A percentile compares a stretch with the other conserved stretches of the same genome.
These are phyloP conservation scores for Argyra leucocephala DNA, from an alignment of 2,888 invertebrate genomes.

Conservation along the genomic window DNA sequence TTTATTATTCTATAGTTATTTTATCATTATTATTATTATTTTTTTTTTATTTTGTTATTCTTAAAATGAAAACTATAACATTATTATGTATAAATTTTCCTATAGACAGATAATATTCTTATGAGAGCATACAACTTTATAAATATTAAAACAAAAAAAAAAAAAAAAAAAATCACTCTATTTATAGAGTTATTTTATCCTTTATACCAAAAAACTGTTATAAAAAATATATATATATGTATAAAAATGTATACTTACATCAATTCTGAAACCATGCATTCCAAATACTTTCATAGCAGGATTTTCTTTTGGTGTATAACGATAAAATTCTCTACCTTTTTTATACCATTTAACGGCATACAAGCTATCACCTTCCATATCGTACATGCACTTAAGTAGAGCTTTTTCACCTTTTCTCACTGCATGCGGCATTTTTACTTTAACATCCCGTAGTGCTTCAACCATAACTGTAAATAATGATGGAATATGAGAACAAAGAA, in stretches of 20 bases:
- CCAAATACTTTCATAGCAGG: slow-evolving; percentile 63
- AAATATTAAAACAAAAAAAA: too few species aligned
- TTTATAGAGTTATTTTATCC: too few species aligned
- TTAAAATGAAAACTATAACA: too few species aligned
- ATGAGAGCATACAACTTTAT: too few species aligned
- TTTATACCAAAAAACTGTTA: too few species aligned
- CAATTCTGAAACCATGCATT: slow-evolving; percentile 61
- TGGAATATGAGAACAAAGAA: slow-evolving; percentile 16
- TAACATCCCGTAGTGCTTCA: slow-evolving; percentile 50
- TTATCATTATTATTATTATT: too few species aligned
- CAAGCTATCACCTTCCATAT: slow-evolving; percentile 64
- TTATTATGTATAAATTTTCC: too few species aligned
- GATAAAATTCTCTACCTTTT: slow-evolving; percentile 70
- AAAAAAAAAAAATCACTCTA: too few species aligned
- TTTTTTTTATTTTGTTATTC: too few species aligned
- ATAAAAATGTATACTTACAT: slow-evolving; percentile 52
- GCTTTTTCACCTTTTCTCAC: slow-evolving; percentile 55
- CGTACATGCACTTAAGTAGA: slow-evolving; percentile 60
- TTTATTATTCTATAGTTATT: too few species aligned
- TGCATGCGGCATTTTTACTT: slow-evolving; percentile 56
- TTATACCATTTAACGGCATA: slow-evolving; percentile 83
- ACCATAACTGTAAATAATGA: slow-evolving; percentile 29
- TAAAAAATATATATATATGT: neutral
- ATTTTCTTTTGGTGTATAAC: slow-evolving; percentile 64
- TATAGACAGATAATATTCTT: too few species aligned